Conservation (phyloP, 2,797 vertebrate genomes). For the Tadarida brasiliensis region DNA sequence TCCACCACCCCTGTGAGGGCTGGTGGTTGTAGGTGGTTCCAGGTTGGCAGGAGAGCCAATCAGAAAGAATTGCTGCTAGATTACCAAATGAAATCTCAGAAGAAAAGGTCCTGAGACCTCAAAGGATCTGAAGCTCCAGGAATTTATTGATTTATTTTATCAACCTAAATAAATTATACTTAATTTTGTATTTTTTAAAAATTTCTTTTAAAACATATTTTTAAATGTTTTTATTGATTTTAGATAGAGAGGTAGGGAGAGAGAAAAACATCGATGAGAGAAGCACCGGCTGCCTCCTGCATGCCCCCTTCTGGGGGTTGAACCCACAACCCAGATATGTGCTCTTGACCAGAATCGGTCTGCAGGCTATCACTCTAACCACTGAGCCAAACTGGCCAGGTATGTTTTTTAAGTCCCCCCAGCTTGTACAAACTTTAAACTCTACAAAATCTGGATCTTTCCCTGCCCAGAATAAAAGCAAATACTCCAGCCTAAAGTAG, state of each 20-base stretch:
- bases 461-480: not conserved
- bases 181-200: not conserved
- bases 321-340: too few species aligned
- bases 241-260: too few species aligned
- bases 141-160: not conserved
- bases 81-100: not conserved
- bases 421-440: not conserved
- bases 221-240: too few species aligned
- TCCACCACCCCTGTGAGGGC: not conserved
- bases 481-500: not conserved
- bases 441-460: conserved; percentile 5
- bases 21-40: too few species aligned
- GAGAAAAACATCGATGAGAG: too few species aligned
- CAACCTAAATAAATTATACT: not conserved
- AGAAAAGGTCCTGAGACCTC: not conserved
- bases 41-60: not conserved
- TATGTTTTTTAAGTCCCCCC: not conserved
- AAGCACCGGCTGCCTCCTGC: too few species aligned
- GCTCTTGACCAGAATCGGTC: too few species aligned
- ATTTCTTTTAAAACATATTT: not conserved
- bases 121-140: not conserved
- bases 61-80: not conserved
- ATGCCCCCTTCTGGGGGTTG: too few species aligned
- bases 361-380: too few species aligned
- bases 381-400: too few species aligned